Base-by-base conservation (phyloP, 2,888 invertebrate species). In the Megamerina dolium region DNA sequence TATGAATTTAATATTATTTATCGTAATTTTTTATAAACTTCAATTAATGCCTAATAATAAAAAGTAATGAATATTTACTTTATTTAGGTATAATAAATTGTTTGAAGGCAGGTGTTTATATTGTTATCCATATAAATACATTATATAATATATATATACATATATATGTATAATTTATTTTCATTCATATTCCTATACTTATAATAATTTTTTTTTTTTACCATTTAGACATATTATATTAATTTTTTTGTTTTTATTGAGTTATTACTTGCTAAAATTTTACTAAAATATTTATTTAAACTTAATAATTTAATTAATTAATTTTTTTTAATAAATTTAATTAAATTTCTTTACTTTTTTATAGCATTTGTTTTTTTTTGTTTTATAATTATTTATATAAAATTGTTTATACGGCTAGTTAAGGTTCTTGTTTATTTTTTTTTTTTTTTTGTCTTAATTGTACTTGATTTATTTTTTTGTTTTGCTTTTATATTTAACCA, bases 31-130 rank as follows among this genome's bases (percentile, higher is more conserved):
- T n/a, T n/a, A n/a, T n/a, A n/a, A 23, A 23, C 6, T 23, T 23
- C 6, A 8, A 20, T 41, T 33, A 36, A 55, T 56, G 58, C 56
- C 54, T 59, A 63, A 58, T 61, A 60, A 58, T 61, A 58, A 60
- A 58, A 60, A 60, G 58, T 60, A 60, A 59, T 57, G 57, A 61
- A 54, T 60, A 57, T 53, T 58, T 57, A 23, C 26, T 32, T 43
- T 45, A 54, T 61, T 52, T 50, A 51, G 49, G 51, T 64, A 63
- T 59, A 60, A 63, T 51, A 52, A 53, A 63, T 60, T 61, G 60
- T 57, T 63, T 60, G 64, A 63, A 63, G 63, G 63, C 63, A 63
- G 63, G 64, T 64, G 57, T 64, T n/a, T 61, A 61, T 63, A 59
- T 63, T 61, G 53, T 60, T 43, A 23, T 41, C 20, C 23, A 19